Base-by-base conservation (phyloP, 2,797 vertebrate species). In the Aplochiton taeniatus region DNA sequence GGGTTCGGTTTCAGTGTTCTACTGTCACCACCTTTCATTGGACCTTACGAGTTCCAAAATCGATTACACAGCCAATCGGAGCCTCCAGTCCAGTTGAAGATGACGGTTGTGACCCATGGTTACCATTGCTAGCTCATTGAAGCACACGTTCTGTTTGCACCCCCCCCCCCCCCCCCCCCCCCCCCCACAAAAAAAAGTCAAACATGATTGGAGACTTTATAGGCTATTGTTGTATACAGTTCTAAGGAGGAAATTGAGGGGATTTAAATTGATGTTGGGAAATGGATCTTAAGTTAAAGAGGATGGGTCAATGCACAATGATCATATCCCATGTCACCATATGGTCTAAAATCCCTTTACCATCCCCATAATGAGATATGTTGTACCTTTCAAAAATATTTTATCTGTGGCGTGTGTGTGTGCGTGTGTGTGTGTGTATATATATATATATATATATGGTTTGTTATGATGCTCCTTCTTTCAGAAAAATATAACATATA, bases 381-480 rank as follows among this genome's bases (percentile, higher is more conserved):
- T 91, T 90, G 87, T 91, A 90, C 83, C 89, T 91, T 89, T 89
- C 83, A 85, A 86, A 87, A 88, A 84, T 87, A 89, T 89, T 87
- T 90, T 86, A 90, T 87, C 83, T 87, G 86, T 88, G 85, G 82
- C 20, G 86, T 89, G 87, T 85, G 86, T 85, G 81, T 42, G 52
- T 50, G 49, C 57, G 49, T 66, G 46, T 45, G 19, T 19, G 52
- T 64, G 58, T 66, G 50, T 47, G 31, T 52, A 62, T 61, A 70
- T 63, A 90, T 87, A 90, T 81, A 75, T 77, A 72, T 91, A 82
- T 83, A 79, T 83, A 78, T 84, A 79, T 80, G 74, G 87, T 92
- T 91, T 93, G 90, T 92, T 92, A 91, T 89, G 91, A 91, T 91
- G 88, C 91, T 91, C 89, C 86, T 92, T 86, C 89, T 92, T 91